phyloP scores from a whole-genome alignment of 2,113 vertebrate species.

The Python bivittatus region DNA sequence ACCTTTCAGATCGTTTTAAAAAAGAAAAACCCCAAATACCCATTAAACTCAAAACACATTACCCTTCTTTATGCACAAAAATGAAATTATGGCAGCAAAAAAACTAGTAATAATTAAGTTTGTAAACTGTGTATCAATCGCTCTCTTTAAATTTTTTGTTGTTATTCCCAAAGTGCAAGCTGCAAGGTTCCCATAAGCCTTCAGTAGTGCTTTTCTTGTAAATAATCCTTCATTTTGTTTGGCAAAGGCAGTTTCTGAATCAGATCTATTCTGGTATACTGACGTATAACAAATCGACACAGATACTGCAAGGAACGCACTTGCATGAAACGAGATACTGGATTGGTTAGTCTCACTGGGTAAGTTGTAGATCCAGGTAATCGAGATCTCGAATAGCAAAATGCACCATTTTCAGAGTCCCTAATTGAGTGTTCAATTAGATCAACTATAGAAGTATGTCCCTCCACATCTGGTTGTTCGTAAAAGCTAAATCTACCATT shows the following conservation, averaged over 20 bases:
- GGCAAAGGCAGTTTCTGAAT: slow-evolving; percentile 99
- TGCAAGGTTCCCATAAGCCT: slow-evolving; percentile 79
- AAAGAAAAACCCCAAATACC: slow-evolving; percentile 54
- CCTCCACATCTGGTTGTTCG: slow-evolving; percentile 96
- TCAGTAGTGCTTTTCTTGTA: slow-evolving; percentile 99
- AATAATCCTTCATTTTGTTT: slow-evolving; percentile 99
- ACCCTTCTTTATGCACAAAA: slow-evolving; percentile 71
- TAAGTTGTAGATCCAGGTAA: slow-evolving; percentile 95
- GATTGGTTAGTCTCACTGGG: slow-evolving; percentile 94
- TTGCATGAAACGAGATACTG: slow-evolving; percentile 98
- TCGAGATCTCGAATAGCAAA: slow-evolving; percentile 97
- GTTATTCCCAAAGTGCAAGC: slow-evolving; percentile 93
- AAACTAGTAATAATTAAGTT: slow-evolving; percentile 75
- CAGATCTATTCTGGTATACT: slow-evolving; percentile 97
- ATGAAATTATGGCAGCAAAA: slow-evolving; percentile 82
- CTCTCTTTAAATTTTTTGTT: slow-evolving; percentile 66
- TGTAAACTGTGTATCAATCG: slow-evolving; percentile 90
- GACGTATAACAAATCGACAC: slow-evolving; percentile 97
- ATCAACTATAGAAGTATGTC: slow-evolving; percentile 96
- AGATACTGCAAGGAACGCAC: slow-evolving; percentile 98
- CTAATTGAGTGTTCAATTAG: slow-evolving; percentile 96
- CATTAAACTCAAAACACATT: slow-evolving; percentile 56
- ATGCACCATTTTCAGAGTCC: slow-evolving; percentile 98
- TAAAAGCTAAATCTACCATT: slow-evolving; percentile 99
- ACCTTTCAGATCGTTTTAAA: slow-evolving; percentile 65